Conservation (phyloP, 2,888 invertebrate genomes). For the Caradrina kadenii region DNA sequence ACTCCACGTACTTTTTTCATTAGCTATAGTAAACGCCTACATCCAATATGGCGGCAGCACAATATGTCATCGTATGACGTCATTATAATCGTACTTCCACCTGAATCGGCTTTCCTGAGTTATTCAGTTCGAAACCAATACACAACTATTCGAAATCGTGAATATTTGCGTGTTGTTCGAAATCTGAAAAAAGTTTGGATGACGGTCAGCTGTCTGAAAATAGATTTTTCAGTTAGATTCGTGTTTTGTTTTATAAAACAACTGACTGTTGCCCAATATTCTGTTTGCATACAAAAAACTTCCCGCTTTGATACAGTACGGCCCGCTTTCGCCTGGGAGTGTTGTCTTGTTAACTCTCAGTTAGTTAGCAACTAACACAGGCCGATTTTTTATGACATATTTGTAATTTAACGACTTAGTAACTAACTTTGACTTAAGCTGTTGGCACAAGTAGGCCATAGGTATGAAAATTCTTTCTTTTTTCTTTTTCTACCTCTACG, state of each 20-base stretch:
- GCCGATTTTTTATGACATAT: background rate
- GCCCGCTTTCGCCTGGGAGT: background rate
- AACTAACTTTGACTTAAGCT: no score
- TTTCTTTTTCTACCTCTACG: no score
- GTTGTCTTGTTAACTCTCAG: background rate
- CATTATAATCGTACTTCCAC: background rate
- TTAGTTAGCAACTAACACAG: background rate
- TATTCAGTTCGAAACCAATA: conserved; percentile 2
- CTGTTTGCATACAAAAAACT: background rate
- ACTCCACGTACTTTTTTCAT: background rate
- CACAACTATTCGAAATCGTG: background rate
- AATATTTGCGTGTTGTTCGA: conserved; percentile 12
- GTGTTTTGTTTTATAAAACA: background rate
- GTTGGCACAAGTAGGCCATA: no score
- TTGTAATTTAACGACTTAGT: no score
- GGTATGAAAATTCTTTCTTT: no score
- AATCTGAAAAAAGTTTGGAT: conserved; percentile 5
- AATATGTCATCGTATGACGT: conserved; percentile 5
- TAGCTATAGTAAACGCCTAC: background rate
- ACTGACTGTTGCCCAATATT: background rate
- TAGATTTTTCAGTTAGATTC: background rate
- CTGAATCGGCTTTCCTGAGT: background rate
- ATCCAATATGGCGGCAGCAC: background rate
- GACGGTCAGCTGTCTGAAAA: conserved; percentile 17
- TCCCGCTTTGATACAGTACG: background rate